Percentiles rank a stretch among this genome's conserved stretches.
phyloP scores from a whole-genome alignment of 2,888 invertebrate genomes.

The Bugula neritina region DNA sequence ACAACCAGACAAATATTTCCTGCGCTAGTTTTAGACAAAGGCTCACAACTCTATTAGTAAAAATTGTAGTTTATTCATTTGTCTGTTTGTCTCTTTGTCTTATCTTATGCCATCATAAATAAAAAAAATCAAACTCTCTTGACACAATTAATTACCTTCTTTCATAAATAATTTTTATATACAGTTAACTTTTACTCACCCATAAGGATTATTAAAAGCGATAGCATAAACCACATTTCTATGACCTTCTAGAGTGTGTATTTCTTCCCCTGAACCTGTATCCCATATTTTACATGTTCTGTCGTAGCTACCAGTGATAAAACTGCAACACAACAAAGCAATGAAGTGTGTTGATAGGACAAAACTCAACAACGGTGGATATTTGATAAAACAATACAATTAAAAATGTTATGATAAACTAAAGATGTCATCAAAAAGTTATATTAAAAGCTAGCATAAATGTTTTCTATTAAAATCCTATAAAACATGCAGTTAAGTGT shows the following conservation, averaged over 20 bases:
- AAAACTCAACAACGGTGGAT: background rate
- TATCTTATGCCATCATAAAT: too few relatives aligned
- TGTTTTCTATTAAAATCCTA: too few relatives aligned
- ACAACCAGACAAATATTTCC: constrained; percentile 29
- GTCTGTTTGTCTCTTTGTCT: too few relatives aligned
- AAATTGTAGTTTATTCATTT: too few relatives aligned
- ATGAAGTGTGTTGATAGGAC: background rate
- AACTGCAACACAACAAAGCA: constrained; percentile 57
- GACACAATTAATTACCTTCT: too few relatives aligned
- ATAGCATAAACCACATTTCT: constrained; percentile 77
- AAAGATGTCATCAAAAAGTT: background rate
- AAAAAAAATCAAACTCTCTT: too few relatives aligned
- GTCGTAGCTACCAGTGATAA: constrained; percentile 76
- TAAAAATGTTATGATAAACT: too few relatives aligned
- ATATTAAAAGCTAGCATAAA: background rate
- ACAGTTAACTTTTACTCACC: too few relatives aligned
- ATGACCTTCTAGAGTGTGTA: constrained; percentile 67
- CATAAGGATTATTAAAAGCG: constrained; percentile 66
- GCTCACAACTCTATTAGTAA: too few relatives aligned
- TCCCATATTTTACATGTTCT: constrained; percentile 76
- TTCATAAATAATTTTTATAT: too few relatives aligned
- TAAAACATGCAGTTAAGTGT: background rate
- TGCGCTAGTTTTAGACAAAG: too few relatives aligned
- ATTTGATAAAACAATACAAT: too few relatives aligned
- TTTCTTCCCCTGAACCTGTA: constrained; percentile 65